These are phyloP conservation scores for Semnornis frantzii DNA, from an alignment of 2,113 vertebrate genomes.

Conservation along the genomic window DNA sequence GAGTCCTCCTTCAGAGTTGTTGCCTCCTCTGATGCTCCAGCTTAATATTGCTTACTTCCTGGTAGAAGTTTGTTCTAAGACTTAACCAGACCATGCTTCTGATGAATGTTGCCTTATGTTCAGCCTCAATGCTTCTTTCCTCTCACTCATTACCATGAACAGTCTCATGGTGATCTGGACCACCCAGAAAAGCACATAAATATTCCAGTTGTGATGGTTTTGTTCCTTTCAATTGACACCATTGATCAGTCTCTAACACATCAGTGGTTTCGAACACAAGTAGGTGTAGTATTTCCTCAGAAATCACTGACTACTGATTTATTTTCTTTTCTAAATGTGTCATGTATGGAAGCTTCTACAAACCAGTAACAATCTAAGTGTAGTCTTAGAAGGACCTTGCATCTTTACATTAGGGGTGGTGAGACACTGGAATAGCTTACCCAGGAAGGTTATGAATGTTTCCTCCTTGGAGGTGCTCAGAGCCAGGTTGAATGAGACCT, in stretches of 20 bases:
- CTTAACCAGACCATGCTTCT: neutral
- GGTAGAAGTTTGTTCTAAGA: neutral
- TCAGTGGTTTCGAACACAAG: neutral
- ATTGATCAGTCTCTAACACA: fast-evolving
- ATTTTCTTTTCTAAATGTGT: neutral
- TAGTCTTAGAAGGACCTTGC: neutral
- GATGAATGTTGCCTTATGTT: neutral
- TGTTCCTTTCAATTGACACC: neutral
- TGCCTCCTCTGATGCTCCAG: neutral
- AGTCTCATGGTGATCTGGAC: neutral
- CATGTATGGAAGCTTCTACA: neutral
- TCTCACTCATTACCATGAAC: neutral
- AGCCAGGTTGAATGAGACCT: too few relatives aligned
- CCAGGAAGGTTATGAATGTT: too few relatives aligned
- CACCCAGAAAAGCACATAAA: neutral
- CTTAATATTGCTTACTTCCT: neutral
- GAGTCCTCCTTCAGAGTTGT: neutral
- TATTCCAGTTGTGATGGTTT: neutral
- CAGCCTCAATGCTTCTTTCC: neutral
- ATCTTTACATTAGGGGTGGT: too few relatives aligned
- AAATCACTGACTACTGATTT: neutral
- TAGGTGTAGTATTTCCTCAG: neutral
- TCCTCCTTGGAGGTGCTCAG: too few relatives aligned
- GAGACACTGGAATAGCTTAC: too few relatives aligned
- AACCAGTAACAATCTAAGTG: neutral